Evolutionary conservation across 2,797 vertebrate species (phyloP).

Genomic region (Ibycter americanus): DNA sequence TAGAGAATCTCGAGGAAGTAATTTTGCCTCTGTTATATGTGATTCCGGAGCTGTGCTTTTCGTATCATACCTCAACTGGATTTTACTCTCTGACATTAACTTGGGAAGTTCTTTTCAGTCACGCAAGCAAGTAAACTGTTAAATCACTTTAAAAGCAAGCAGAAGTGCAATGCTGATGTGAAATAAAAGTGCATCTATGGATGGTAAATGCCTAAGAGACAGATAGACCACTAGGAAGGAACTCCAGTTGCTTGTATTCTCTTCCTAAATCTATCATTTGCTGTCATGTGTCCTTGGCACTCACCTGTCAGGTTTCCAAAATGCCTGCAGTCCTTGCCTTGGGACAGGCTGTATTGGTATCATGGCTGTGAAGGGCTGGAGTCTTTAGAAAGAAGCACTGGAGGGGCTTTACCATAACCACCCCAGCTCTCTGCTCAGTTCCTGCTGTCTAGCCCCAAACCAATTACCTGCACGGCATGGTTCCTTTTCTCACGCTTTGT

Average conservation of each 20-base stretch:
- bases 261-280: not conserved
- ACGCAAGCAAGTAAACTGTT: not conserved
- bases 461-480: not conserved
- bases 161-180: not conserved
- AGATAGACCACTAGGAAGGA: not conserved
- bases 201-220: not conserved
- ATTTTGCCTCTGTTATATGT: not conserved
- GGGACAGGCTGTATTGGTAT: not conserved
- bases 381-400: not conserved
- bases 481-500: not conserved
- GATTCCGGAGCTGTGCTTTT: not conserved
- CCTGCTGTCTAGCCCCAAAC: not conserved
- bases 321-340: not conserved
- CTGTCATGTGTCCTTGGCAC: not conserved
- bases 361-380: fast-evolving
- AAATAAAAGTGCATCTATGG: not conserved
- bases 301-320: not conserved
- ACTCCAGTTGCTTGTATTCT: not conserved
- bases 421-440: not conserved
- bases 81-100: not conserved
- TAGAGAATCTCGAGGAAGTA: not conserved
- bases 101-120: not conserved
- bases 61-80: fast-evolving
- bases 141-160: not conserved
- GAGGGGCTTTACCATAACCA: not conserved